Base-by-base conservation (phyloP, 2,113 vertebrate species). In the Pteropus alecto region DNA sequence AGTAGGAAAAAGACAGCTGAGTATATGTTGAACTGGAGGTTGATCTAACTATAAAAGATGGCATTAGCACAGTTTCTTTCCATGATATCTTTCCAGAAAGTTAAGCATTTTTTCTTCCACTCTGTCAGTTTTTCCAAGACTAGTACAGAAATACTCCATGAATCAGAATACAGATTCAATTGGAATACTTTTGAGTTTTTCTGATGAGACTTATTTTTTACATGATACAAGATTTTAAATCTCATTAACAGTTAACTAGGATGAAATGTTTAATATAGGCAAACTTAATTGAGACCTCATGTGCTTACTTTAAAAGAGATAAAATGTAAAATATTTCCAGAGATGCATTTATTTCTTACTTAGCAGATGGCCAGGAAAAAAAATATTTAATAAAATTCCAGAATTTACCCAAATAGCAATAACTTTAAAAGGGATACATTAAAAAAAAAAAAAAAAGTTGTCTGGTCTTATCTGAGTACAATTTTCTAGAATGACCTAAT, bases 71-170 rank as follows among this genome's bases (percentile, higher is more conserved):
- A 87, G 65, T 51, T 93, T 94, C 79, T 97, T 97, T 95, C 96
- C 97, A 94, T 90, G 54, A 30, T 90, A 94, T 67, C 58, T 77
- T 92, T 94, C 95, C 94, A 92, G 88, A 95, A 87, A 92, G 54
- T 87, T 94, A 84, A 96, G 87, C 35, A 67, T 91, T 96, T 94
- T 97, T 96, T 95, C 90, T 96, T 83, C 81, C 85, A 96, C 73
- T 90, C 60, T 87, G 84, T 97, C 76, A 97, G 9, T 18, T 76
- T 96, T 97, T 95, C 96, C 95, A 97, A 96, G 35, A 28, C 67
- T 89, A 84, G 38, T 41, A 41, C 70, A 71, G 84, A 95, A 95
- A 93, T 81, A 95, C 6, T 93, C 41, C 43, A n/a, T 88, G 77
- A 96, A 94, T 93, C 88, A 82, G 93, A 90, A 95, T 41, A 83